Evolutionary conservation across 2,113 vertebrate species (phyloP), one percentile per base, ranked within the genome.

Genomic region (Panthera tigris): DNA sequence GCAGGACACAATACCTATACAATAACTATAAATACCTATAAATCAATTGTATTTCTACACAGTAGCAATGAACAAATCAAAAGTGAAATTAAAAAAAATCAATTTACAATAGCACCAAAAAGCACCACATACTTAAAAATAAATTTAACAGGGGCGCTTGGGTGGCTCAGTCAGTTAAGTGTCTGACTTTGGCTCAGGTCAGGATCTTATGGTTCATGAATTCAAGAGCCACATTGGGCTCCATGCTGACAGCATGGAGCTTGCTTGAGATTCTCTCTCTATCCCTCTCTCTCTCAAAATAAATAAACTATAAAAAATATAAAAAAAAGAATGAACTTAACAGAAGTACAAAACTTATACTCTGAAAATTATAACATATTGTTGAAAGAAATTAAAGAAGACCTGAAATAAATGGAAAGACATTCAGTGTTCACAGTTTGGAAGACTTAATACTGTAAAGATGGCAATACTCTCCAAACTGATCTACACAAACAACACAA

Each of bases 361-460:
- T 69, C 89, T 74, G 48, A 76, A 92, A 65, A 81, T 81, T 71
- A 71, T 15, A 89, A 81, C 73, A 63, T 2, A 27, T 68, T 89
- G 39, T 52, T 80, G 55, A 76, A 89, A 89, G n/a, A 92, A 84
- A 69, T 33, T 48, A 18, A 76, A 76, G 18, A 69, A 63, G 27
- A 88, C 25, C 69, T 74, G 76, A 92, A 89, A 80, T 69, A 94
- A 84, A 90, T 88, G 15, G 31, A 74, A 92, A 85, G 36, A 36
- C 8, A 80, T 83, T 50, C 8, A 52, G 29, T 74, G 36, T 69
- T 86, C 78, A 66, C 31, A 65, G 25, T 76, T 7, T 2, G 7
- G n/a, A 94, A 92, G 50, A 69, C 7, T 66, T 52, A 86, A 31
- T 52, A 33, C 36, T 73, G 1, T 83, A 87, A 71, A 66, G 16